Conservation (phyloP, 2,888 invertebrate genomes). For the Scaptomyza flava region DNA sequence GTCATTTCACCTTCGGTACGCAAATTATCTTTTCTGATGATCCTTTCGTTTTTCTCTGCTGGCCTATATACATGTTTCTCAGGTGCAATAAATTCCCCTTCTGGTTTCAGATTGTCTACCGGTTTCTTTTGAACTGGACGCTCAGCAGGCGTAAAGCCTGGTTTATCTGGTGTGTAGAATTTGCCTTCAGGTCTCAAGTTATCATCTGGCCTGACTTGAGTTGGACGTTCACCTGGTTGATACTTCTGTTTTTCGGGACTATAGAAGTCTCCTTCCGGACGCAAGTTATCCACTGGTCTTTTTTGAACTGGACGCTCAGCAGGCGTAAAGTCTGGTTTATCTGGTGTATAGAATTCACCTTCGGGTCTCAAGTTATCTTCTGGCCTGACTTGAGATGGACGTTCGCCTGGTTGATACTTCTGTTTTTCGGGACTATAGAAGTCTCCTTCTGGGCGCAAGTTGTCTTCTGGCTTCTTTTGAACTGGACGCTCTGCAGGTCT, state of each 20-base stretch:
- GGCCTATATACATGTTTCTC: constrained; percentile 68
- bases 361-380: constrained; percentile 85
- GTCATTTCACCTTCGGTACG: constrained; percentile 81
- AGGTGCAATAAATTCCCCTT: constrained; percentile 86
- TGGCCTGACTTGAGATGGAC: constrained; percentile 33
- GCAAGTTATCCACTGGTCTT: constrained; percentile 82
- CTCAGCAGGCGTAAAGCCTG: constrained; percentile 84
- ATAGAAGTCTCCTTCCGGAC: constrained; percentile 66
- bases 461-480: constrained; percentile 84
- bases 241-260: constrained; percentile 67
- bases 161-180: constrained; percentile 85
- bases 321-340: constrained; percentile 82
- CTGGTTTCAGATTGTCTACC: constrained; percentile 85
- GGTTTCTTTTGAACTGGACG: constrained; percentile 74
- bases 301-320: constrained; percentile 79
- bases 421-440: constrained; percentile 40
- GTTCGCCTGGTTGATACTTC: constrained; percentile 22
- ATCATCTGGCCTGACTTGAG: constrained; percentile 85
- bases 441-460: constrained; percentile 81
- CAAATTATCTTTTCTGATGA: constrained; percentile 85
- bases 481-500: constrained; percentile 84
- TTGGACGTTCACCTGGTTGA: constrained; percentile 82
- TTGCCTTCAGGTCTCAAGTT: constrained; percentile 87
- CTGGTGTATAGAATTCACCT: constrained; percentile 85
- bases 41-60: constrained; percentile 8